Percentiles rank a stretch among this genome's conserved stretches.
Conservation (phyloP, 1,140 invertebrate genomes). For the Polypedilum pembai region DNA sequence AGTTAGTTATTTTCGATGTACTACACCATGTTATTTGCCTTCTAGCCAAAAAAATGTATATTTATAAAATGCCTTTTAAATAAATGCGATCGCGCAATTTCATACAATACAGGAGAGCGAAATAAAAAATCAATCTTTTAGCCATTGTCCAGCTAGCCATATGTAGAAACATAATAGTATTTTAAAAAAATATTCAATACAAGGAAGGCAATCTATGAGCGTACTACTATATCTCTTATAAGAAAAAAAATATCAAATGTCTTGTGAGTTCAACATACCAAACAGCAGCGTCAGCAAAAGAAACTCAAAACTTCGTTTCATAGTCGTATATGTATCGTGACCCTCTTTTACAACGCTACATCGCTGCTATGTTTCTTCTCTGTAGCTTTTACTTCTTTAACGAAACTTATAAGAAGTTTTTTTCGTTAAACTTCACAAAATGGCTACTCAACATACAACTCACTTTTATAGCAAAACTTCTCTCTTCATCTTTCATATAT, state of each 20-base stretch:
- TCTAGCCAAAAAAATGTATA: too few species aligned
- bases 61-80: too few species aligned
- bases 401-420: background rate
- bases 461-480: background rate
- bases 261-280: conserved; percentile 5
- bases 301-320: background rate
- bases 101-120: too few species aligned
- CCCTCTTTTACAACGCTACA: background rate
- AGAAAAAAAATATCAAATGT: background rate
- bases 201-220: background rate
- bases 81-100: too few species aligned
- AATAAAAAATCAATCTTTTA: too few species aligned
- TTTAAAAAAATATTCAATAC: background rate
- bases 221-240: background rate
- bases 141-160: background rate
- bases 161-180: background rate
- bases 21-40: too few species aligned
- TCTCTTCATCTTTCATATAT: background rate
- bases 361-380: background rate
- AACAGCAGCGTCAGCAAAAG: conserved; percentile 6
- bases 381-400: background rate
- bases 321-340: background rate
- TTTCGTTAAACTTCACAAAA: background rate
- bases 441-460: conserved; percentile 9
- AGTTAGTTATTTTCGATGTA: too few species aligned